Percentiles rank a stretch among this genome's conserved stretches.
These are phyloP conservation scores for Lymantria monacha DNA, from an alignment of 2,888 invertebrate genomes.

Conservation along the genomic window DNA sequence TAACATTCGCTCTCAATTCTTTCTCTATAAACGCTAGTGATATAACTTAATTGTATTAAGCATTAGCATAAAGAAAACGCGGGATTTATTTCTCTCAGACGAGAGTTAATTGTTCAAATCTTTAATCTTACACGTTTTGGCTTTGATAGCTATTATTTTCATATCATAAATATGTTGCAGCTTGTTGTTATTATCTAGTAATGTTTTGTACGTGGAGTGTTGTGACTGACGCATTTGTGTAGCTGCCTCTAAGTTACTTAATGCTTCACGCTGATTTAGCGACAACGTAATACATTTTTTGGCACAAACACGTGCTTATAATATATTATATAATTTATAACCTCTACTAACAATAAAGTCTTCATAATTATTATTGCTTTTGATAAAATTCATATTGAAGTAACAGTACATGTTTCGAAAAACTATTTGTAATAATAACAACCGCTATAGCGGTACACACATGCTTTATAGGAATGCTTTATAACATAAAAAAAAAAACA, in stretches of 20 bases:
- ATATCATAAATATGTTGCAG: no score
- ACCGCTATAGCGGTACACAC: constrained; percentile 57
- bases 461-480: constrained; percentile 66
- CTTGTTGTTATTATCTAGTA: no score
- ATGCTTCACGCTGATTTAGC: constrained; percentile 21
- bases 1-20: no score
- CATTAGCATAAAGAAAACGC: no score
- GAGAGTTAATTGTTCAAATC: no score
- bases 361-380: constrained; percentile 73
- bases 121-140: no score
- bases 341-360: constrained; percentile 65
- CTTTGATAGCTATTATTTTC: no score
- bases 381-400: constrained; percentile 40
- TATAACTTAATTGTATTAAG: no score
- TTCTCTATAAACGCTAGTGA: no score
- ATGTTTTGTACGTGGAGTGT: no score
- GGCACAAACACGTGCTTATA: constrained; percentile 70
- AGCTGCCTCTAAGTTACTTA: background rate
- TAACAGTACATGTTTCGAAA: constrained; percentile 32
- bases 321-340: constrained; percentile 39
- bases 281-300: constrained; percentile 50
- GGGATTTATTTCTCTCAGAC: no score
- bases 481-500: constrained; percentile 49
- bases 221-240: no score
- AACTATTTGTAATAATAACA: constrained; percentile 33